These are phyloP conservation scores for Thymallus thymallus DNA, from an alignment of 2,113 vertebrate genomes.

Conservation along the genomic window DNA sequence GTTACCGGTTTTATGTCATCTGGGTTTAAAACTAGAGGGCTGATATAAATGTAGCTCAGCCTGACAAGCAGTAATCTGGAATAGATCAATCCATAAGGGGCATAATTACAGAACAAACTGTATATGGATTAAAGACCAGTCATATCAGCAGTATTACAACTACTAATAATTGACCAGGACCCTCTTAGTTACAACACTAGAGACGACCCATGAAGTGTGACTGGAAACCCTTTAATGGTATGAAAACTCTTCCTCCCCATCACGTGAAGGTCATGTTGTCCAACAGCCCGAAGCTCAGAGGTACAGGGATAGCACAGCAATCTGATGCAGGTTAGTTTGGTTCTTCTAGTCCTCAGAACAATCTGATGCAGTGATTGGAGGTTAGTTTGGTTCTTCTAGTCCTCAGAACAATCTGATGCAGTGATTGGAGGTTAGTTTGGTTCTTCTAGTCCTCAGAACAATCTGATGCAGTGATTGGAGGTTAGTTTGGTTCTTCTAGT, in stretches of 20 bases:
- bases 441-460: no score
- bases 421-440: no score
- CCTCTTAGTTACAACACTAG: conserved; percentile 55
- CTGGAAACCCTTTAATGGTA: conserved; percentile 69
- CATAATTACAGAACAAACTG: not conserved
- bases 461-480: no score
- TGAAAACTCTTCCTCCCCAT: conserved; percentile 65
- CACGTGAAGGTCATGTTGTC: conserved; percentile 61
- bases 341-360: no score
- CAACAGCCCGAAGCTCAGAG: conserved; percentile 66
- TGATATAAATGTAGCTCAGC: not conserved
- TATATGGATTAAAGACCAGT: not conserved
- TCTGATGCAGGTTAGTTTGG: conserved; percentile 10
- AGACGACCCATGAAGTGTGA: conserved; percentile 61
- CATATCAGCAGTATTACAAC: no score
- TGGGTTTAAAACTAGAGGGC: no score
- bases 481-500: no score
- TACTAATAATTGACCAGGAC: not conserved
- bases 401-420: no score
- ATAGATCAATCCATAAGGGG: not conserved
- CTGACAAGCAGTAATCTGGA: not conserved
- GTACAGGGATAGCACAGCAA: conserved; percentile 25
- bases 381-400: no score
- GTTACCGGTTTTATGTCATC: no score
- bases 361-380: no score